A percentile compares a stretch with the other conserved stretches of the same genome.
These are phyloP conservation scores for Orthosia gothica DNA, from an alignment of 2,888 invertebrate genomes.

Conservation along the genomic window DNA sequence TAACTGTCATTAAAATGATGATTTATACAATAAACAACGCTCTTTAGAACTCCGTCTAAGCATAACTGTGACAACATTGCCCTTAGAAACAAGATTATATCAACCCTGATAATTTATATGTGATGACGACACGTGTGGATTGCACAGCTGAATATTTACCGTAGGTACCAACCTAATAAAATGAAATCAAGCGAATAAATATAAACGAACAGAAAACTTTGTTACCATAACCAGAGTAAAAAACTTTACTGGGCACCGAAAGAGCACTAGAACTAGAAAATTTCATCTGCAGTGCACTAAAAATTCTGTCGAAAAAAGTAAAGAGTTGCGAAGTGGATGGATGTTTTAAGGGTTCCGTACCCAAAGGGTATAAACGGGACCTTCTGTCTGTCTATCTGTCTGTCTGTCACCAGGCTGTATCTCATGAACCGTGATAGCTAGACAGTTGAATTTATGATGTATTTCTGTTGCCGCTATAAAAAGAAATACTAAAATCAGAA, in stretches of 20 bases:
- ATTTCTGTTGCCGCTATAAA: too few relatives aligned
- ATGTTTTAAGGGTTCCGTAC: too few relatives aligned
- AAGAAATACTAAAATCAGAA: too few relatives aligned
- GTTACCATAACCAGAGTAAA: not conserved
- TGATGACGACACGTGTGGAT: not conserved
- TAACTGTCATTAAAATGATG: not conserved
- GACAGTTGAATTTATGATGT: too few relatives aligned
- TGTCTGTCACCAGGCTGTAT: too few relatives aligned
- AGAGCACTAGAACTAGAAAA: conserved; percentile 1
- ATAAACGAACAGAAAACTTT: not conserved
- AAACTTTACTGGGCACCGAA: not conserved
- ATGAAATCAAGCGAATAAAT: not conserved
- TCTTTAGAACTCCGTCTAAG: not conserved
- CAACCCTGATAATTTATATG: conserved; percentile 1
- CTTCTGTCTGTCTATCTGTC: too few relatives aligned
- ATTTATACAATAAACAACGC: not conserved
- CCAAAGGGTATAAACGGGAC: too few relatives aligned
- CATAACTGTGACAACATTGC: not conserved
- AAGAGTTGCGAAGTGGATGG: not conserved
- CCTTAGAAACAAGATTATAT: not conserved
- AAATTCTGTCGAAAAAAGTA: conserved; percentile 16
- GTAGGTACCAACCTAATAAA: not conserved
- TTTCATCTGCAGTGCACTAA: conserved; percentile 23
- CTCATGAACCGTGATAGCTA: too few relatives aligned
- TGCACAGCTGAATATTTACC: conserved; percentile 7